These are phyloP conservation scores for Tragopan temminckii DNA, from an alignment of 2,797 vertebrate species.

Conservation along the genomic window DNA sequence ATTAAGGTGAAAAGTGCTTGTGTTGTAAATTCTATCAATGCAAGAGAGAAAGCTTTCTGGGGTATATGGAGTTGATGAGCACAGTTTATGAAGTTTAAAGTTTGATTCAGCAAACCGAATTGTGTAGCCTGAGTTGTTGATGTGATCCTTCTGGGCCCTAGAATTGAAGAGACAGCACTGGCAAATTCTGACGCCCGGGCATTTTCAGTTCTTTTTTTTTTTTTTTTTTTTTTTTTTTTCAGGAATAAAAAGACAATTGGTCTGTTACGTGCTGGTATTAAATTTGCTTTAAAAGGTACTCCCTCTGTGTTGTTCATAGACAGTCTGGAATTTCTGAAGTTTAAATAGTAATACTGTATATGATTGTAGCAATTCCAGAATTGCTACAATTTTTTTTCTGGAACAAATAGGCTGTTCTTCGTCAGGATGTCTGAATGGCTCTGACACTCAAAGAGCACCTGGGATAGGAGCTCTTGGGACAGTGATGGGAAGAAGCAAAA, in stretches of 20 bases:
- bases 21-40: neutral
- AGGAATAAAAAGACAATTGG: neutral
- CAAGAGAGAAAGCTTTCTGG: neutral
- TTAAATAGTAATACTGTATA: neutral
- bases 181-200: neutral
- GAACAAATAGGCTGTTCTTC: too few relatives aligned
- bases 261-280: neutral
- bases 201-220: neutral
- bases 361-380: neutral
- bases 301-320: neutral
- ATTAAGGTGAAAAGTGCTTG: neutral
- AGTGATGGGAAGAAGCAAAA: too few relatives aligned
- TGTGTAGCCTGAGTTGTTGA: neutral
- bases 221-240: too few relatives aligned
- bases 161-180: neutral
- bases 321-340: too few relatives aligned
- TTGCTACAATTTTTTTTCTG: too few relatives aligned
- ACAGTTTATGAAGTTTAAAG: neutral
- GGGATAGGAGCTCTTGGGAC: too few relatives aligned
- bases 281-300: neutral
- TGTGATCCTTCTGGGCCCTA: neutral
- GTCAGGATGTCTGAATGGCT: too few relatives aligned
- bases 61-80: neutral
- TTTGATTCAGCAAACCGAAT: neutral
- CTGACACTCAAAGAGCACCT: too few relatives aligned